Percentiles rank a stretch among this genome's conserved stretches.
Evolutionary conservation across 35 echinoderm and acorn worm species (phyloP).

Genomic region (Lytechinus pictus): DNA sequence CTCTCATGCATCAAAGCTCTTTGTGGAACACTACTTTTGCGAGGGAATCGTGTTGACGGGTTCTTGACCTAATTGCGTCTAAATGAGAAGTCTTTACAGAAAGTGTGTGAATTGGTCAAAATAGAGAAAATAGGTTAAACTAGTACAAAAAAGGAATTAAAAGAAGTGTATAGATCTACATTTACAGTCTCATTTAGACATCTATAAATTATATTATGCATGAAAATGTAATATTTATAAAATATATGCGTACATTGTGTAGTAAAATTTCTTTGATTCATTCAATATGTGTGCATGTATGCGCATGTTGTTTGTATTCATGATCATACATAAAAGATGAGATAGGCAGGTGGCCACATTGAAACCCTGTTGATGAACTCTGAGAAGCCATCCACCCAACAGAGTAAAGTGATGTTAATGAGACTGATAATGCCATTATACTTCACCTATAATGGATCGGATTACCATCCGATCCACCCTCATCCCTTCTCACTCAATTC

Average conservation of each 20-base stretch:
- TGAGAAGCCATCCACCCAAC: neutral
- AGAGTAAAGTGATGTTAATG: conserved; percentile 7
- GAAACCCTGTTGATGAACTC: neutral
- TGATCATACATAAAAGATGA: neutral
- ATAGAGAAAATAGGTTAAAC: neutral
- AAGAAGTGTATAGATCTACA: too few species aligned
- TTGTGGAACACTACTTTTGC: neutral
- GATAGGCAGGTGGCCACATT: neutral
- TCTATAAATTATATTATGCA: too few species aligned
- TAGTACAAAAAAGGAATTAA: neutral
- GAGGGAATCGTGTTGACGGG: neutral
- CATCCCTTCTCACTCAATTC: neutral
- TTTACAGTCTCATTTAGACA: too few species aligned
- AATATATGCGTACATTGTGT: too few species aligned
- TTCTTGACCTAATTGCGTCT: neutral
- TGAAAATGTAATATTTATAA: too few species aligned
- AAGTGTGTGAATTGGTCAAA: neutral
- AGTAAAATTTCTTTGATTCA: too few species aligned
- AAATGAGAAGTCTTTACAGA: neutral
- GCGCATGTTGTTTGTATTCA: neutral
- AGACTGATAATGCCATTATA: conserved; percentile 13
- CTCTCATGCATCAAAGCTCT: neutral
- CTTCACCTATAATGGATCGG: conserved; percentile 10
- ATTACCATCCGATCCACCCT: neutral
- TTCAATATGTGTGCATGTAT: neutral